Percentiles rank a stretch among this genome's conserved stretches.
Evolutionary conservation across 37 sponge, comb jelly and placozoan species (phyloP).

Genomic region (Haliclona indistincta): DNA sequence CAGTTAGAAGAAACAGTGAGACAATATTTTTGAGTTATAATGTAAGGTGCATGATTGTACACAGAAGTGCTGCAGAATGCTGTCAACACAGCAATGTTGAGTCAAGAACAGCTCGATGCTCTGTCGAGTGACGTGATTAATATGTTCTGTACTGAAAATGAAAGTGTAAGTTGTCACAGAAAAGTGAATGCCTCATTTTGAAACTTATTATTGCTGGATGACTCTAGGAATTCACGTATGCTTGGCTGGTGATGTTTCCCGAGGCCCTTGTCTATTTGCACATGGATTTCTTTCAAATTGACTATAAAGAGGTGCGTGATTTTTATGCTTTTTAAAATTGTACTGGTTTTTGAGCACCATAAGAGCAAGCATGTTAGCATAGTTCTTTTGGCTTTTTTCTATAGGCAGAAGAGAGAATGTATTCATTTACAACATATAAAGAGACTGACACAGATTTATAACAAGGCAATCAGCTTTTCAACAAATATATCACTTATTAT

Average conservation of each 20-base stretch:
- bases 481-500: no score
- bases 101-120: constrained; percentile 25
- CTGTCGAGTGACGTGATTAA: constrained; percentile 22
- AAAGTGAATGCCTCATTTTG: not conserved
- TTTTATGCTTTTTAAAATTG: no score
- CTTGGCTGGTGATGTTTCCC: constrained; percentile 50
- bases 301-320: constrained; percentile 32
- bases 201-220: not conserved
- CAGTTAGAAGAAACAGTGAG: not conserved
- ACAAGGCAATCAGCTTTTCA: no score
- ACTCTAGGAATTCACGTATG: constrained; percentile 37
- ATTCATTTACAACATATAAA: no score
- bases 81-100: constrained; percentile 14
- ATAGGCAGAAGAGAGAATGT: no score
- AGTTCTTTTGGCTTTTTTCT: no score
- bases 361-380: no score
- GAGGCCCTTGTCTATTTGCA: constrained; percentile 47
- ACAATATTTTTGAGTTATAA: not conserved
- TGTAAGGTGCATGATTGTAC: not conserved
- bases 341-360: no score
- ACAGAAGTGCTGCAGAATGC: constrained; percentile 30
- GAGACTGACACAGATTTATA: no score
- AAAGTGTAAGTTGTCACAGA: not conserved
- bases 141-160: constrained; percentile 33
- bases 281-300: constrained; percentile 19